Evolutionary conservation across 2,113 vertebrate species (phyloP), one percentile per base, ranked within the genome.

Genomic region (Seriola rivoliana): DNA sequence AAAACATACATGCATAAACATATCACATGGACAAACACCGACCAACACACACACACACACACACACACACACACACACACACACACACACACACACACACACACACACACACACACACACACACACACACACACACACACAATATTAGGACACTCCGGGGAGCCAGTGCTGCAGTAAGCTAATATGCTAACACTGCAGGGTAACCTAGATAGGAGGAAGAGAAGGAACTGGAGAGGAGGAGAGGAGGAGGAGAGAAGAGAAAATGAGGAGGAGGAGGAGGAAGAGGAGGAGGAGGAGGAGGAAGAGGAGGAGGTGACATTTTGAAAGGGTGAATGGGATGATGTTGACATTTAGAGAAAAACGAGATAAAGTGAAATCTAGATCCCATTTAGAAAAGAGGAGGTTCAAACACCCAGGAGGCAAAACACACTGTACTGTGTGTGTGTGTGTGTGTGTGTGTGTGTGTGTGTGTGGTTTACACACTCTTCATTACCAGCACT

Each of bases 271-370:
- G 32, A 48, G 29, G 7, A 36, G 4, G 6, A 14, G 7, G 50
- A 29, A 46, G 32, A 13, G 9, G 16, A 40, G 13, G 19, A 19
- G 21, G 68, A 59, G 8, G 44, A 25, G 14, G 12, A 42, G 13
- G 44, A 79, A 71, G 80, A 67, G 13, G 44, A 79, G 75, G 80
- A 67, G 64, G 54, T 71, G 88, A 87, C 85, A 90, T 90, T 85
- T 87, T 74, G 73, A 78, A 86, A 81, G 88, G 83, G 86, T 84
- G 89, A 85, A 71, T 44, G 65, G 5, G 64, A 87, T 40, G 69
- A 90, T 75, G 83, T 66, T 82, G 84, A 79, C 86, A 86, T 88
- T 90, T 86, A 82, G 60, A 86, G 78, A 82, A 84, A 84, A 84
- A 54, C 6, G 50, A 87, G 76, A 80, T 82, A 78, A 82, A 87